Evolutionary conservation across 2,797 vertebrate species (phyloP).

Genomic region (Mallotus villosus): DNA sequence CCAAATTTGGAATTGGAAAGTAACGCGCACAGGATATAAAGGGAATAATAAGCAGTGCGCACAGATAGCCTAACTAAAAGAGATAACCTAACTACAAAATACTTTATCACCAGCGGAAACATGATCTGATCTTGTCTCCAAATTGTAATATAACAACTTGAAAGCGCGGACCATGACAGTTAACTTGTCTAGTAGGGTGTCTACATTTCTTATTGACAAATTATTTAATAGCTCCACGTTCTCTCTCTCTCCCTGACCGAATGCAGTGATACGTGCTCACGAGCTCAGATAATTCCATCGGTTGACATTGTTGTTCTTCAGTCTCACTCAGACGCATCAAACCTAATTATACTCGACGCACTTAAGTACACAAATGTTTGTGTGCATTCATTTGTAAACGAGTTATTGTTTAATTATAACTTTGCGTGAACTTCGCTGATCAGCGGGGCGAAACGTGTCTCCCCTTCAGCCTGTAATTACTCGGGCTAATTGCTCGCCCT

Average conservation of each 20-base stretch:
- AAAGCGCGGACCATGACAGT: too few species aligned
- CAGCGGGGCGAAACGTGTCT: conserved; percentile 71
- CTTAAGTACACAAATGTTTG: conserved; percentile 72
- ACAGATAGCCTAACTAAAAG: background rate
- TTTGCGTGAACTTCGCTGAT: conserved; percentile 76
- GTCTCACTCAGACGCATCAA: conserved; percentile 69
- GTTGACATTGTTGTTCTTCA: conserved; percentile 75
- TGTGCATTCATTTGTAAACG: conserved; percentile 76
- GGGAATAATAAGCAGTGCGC: background rate
- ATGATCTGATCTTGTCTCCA: too few species aligned
- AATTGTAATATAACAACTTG: too few species aligned
- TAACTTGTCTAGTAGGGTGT: too few species aligned
- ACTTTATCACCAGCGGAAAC: background rate
- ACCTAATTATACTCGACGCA: conserved; percentile 75
- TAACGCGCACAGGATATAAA: background rate
- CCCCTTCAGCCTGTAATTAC: conserved; percentile 72
- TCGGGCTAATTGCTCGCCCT: conserved; percentile 71
- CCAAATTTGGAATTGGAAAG: too few species aligned
- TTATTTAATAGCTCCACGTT: too few species aligned
- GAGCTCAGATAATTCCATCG: conserved; percentile 59
- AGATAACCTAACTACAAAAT: background rate
- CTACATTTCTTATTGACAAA: too few species aligned
- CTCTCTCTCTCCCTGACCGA: conserved; percentile 33
- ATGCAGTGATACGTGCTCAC: conserved; percentile 54
- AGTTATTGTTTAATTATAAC: conserved; percentile 82